phyloP scores from a whole-genome alignment of 2,797 vertebrate genomes.

The Kryptolebias ocellatus region DNA sequence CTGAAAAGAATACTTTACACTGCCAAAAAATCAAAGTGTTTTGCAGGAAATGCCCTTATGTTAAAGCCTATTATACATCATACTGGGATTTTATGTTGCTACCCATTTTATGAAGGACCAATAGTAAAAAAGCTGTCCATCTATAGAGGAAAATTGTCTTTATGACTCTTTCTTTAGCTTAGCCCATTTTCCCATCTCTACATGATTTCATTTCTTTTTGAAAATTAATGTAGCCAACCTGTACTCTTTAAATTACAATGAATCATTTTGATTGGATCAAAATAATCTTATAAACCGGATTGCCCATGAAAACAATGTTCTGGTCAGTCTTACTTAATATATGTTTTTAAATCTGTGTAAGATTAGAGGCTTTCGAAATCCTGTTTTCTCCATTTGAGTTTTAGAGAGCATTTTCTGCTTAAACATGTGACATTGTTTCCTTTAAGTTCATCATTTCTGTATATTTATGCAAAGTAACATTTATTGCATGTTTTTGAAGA shows the following conservation, averaged over 20 bases:
- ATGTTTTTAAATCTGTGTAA: constrained; percentile 48
- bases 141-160: constrained; percentile 8
- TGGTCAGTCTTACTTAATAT: constrained; percentile 34
- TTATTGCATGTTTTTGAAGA: constrained; percentile 5
- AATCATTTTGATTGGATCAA: constrained; percentile 71
- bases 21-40: constrained; percentile 46
- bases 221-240: constrained; percentile 62
- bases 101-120: constrained; percentile 12
- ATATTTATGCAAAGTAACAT: constrained; percentile 1
- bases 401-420: constrained; percentile 45
- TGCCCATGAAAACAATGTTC: constrained; percentile 49
- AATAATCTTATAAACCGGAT: constrained; percentile 65
- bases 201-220: constrained; percentile 65
- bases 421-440: constrained; percentile 29
- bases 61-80: constrained; percentile 12
- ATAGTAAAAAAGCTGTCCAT: constrained; percentile 8
- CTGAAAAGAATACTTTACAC: constrained; percentile 43
- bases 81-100: constrained; percentile 31
- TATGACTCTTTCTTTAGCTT: constrained; percentile 13
- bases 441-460: constrained; percentile 8
- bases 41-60: constrained; percentile 38
- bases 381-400: constrained; percentile 33
- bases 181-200: constrained; percentile 14
- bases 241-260: constrained; percentile 57
- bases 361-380: constrained; percentile 46